Percentiles rank a stretch among this genome's conserved stretches.
These are phyloP conservation scores for Chunga burmeisteri DNA, from an alignment of 2,113 vertebrate species.

Conservation along the genomic window DNA sequence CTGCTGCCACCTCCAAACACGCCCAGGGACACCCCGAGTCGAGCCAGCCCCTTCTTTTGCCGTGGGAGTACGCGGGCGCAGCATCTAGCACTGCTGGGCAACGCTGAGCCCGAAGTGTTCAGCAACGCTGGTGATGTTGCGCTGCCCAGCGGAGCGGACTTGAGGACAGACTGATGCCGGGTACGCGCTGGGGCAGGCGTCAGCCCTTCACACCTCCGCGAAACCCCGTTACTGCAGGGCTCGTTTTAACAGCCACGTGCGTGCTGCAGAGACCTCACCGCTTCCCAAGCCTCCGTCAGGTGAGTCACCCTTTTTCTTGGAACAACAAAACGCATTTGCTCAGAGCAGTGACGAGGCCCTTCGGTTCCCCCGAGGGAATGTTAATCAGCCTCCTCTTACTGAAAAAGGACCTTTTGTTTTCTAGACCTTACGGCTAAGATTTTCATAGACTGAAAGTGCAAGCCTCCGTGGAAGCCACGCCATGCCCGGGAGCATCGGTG, in stretches of 20 bases:
- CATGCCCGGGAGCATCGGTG: fast-evolving
- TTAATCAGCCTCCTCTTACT: slow-evolving; percentile 11
- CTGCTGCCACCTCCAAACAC: background rate
- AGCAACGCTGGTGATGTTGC: fast-evolving
- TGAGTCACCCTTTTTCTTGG: slow-evolving; percentile 36
- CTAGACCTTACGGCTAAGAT: background rate
- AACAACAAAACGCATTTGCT: background rate
- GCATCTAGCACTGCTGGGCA: fast-evolving
- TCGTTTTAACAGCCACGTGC: background rate
- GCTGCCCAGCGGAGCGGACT: fast-evolving
- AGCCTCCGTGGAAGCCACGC: background rate
- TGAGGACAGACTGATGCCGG: background rate
- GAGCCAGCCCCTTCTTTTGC: background rate
- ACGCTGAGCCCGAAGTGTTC: fast-evolving
- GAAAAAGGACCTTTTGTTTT: slow-evolving; percentile 14
- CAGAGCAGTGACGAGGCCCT: background rate
- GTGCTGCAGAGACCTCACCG: background rate
- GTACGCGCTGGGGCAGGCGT: background rate
- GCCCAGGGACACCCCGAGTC: background rate
- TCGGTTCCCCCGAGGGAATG: background rate
- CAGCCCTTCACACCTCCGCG: background rate
- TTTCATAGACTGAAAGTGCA: fast-evolving
- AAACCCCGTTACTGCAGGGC: background rate
- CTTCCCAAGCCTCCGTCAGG: background rate
- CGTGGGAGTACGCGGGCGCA: background rate